phyloP scores from a whole-genome alignment of 53 echinoderm and acorn worm genomes.

The Holothuria leucospilota region DNA sequence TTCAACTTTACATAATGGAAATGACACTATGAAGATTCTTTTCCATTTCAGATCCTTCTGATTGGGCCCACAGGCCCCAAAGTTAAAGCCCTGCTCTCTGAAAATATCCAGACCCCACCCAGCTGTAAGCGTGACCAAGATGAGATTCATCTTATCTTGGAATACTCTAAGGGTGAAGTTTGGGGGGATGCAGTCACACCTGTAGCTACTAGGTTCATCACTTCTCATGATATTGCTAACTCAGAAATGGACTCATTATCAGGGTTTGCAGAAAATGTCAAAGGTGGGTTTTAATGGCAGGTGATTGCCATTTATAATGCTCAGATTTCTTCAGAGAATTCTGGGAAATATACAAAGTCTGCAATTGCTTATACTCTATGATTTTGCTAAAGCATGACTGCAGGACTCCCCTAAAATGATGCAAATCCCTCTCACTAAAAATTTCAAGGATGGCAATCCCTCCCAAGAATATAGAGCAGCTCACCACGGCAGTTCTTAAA shows the following conservation, averaged over 20 bases:
- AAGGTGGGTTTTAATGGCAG: constrained; percentile 50
- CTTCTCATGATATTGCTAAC: constrained; percentile 90
- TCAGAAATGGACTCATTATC: constrained; percentile 72
- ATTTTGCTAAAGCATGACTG: too few species aligned
- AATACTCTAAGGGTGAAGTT: constrained; percentile 84
- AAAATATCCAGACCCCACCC: constrained; percentile 63
- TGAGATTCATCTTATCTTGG: constrained; percentile 96
- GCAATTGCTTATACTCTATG: too few species aligned
- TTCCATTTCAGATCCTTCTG: constrained; percentile 70
- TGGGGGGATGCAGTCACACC: constrained; percentile 78
- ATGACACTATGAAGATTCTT: background rate
- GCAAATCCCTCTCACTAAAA: too few species aligned
- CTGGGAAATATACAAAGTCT: too few species aligned
- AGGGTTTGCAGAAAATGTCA: constrained; percentile 72
- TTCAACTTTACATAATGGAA: too few species aligned
- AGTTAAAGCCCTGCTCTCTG: constrained; percentile 67
- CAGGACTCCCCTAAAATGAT: too few species aligned
- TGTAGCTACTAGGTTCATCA: constrained; percentile 88
- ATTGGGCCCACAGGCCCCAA: constrained; percentile 91
- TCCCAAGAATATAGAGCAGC: too few species aligned
- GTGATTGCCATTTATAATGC: background rate
- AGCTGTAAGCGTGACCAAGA: constrained; percentile 68
- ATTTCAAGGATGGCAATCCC: too few species aligned
- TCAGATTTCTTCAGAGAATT: too few species aligned
- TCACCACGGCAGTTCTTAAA: too few species aligned